Base-by-base conservation (phyloP, 2,888 invertebrate species). In the Bombylius major region DNA sequence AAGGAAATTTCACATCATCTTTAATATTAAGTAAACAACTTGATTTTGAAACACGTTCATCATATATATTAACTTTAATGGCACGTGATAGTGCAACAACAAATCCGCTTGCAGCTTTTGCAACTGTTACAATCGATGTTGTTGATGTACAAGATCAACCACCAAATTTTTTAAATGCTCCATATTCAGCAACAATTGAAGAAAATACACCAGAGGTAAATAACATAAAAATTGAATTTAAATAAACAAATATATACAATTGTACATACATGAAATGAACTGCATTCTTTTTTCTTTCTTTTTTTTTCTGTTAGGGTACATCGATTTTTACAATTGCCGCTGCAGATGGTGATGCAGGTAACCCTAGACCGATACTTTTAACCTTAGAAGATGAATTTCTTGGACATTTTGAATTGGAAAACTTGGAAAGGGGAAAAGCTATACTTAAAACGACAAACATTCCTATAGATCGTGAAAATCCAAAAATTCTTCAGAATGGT, bases 141-240 rank as follows among this genome's bases (percentile, higher is more conserved):
- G 75, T 82, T 58, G 92, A 92, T 67, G 82, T 89, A 0, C 92
- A 85, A 68, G 90, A 92, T 70, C 89, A 89, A 64, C 85, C 87
- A 8, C 91, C 91, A 0, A 75, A 81, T n/a, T 90, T 92, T 65
- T 69, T 84, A 1, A 87, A 87, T 67, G 84, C 87, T 1, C 90
- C 90, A 0, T 91, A 87, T 66, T 87, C 87, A 5, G 84, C 84
- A 1, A 83, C 84, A 0, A 78, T 91, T 1, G 77, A 82, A 5
- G 91, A 92, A 71, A 88, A 87, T 64, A 84, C 84, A 0, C 75
- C 79, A 3, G 76, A 81, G 57, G 84, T 83, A 45, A 45, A 14
- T 14, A 45, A 45, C 14, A 45, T 39, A 39, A 39, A 39, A 45
- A 14, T 45, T 45, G 45, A 4, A 9, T 11, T 4, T 39, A 39